These are phyloP conservation scores for Oreochromis tanganicae DNA, from an alignment of 2,113 vertebrate genomes.

Conservation along the genomic window DNA sequence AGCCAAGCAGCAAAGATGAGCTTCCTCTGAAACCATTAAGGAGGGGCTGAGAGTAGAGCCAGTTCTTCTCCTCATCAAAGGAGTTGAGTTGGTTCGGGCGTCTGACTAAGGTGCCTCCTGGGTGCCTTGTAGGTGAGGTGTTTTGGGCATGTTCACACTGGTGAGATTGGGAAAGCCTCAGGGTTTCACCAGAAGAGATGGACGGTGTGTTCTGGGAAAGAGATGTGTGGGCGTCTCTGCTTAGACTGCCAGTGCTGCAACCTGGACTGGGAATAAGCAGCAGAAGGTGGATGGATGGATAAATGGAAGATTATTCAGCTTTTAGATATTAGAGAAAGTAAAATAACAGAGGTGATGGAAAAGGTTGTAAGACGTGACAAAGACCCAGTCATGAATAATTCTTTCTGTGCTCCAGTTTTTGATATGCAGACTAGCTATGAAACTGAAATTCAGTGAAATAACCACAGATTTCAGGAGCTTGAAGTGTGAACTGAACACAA, in stretches of 20 bases:
- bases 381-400: background rate
- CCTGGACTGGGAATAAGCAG: background rate
- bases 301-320: background rate
- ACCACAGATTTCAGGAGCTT: background rate
- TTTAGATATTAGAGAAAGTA: background rate
- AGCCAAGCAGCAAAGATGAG: background rate
- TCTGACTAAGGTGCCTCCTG: background rate
- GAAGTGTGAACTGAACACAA: background rate
- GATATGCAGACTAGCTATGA: background rate
- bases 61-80: accelerated
- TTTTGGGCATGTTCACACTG: background rate
- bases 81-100: background rate
- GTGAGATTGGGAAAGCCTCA: background rate
- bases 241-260: background rate
- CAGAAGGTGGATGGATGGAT: background rate
- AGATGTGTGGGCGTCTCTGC: background rate
- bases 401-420: background rate
- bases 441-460: background rate
- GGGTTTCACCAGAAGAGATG: background rate
- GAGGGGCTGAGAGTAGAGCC: background rate
- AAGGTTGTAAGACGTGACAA: background rate
- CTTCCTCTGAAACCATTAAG: background rate
- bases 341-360: background rate
- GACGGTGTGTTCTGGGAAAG: background rate
- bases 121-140: background rate